These are phyloP conservation scores for Cryptocephalus moraei DNA, from an alignment of 2,888 invertebrate genomes.

Conservation along the genomic window DNA sequence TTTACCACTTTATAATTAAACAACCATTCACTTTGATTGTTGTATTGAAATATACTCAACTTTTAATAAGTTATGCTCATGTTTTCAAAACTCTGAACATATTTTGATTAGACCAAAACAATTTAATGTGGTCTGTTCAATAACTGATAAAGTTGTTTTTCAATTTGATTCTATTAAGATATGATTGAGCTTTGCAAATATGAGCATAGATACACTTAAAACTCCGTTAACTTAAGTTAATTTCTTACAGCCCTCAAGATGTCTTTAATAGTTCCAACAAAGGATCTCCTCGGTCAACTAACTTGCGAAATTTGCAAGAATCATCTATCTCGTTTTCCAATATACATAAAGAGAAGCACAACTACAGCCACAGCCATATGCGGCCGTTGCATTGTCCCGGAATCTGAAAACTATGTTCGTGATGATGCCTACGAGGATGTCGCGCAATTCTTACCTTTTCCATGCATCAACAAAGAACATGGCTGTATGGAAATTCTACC, in stretches of 20 bases:
- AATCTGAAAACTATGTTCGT: slow-evolving; percentile 15
- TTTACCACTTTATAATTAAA: no score
- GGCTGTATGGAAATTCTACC: slow-evolving; percentile 23
- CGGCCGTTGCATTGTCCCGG: slow-evolving; percentile 23
- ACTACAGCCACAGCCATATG: slow-evolving; percentile 21
- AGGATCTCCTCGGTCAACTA: slow-evolving; percentile 8
- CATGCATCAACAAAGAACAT: slow-evolving; percentile 22
- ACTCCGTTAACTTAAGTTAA: no score
- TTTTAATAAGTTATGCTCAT: no score
- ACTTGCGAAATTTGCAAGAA: slow-evolving; percentile 21
- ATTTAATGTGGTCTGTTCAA: no score
- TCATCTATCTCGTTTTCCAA: slow-evolving; percentile 25
- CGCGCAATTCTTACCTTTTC: slow-evolving; percentile 24
- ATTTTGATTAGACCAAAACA: no score
- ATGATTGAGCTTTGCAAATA: no score
- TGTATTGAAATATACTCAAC: no score
- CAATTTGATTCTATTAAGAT: no score
- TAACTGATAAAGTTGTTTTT: no score
- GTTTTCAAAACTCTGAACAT: no score
- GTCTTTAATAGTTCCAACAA: not conserved
- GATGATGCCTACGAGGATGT: slow-evolving; percentile 25
- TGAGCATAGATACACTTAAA: no score
- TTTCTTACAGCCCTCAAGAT: not conserved
- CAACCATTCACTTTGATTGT: no score
- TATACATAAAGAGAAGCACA: slow-evolving; percentile 14